These are phyloP conservation scores for Amaurobius ferox DNA, from an alignment of 2,888 invertebrate species.

Conservation along the genomic window DNA sequence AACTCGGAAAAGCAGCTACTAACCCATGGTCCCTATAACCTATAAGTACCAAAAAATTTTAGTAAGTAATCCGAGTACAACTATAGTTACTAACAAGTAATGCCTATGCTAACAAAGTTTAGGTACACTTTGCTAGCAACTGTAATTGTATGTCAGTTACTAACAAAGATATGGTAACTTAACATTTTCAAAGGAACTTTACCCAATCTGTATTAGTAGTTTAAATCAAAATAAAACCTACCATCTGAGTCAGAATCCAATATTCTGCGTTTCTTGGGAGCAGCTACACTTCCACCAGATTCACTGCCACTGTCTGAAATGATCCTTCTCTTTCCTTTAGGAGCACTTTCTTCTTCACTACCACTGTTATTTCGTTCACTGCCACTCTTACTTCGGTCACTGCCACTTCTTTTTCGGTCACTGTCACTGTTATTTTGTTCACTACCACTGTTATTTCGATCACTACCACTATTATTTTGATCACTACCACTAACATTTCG, in stretches of 20 bases:
- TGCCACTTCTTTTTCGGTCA: constrained; percentile 25
- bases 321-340: constrained; percentile 22
- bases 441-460: neutral
- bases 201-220: too few relatives aligned
- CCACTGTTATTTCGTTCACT: constrained; percentile 15
- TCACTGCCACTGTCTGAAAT: constrained; percentile 64
- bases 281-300: constrained; percentile 26
- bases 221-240: neutral
- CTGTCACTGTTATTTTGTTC: constrained; percentile 18
- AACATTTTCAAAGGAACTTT: too few relatives aligned
- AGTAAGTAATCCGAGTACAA: too few relatives aligned
- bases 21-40: too few relatives aligned
- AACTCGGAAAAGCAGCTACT: too few relatives aligned
- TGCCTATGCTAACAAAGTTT: too few relatives aligned
- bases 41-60: too few relatives aligned
- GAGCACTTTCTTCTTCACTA: constrained; percentile 26
- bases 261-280: constrained; percentile 32
- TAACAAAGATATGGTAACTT: too few relatives aligned
- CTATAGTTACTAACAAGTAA: too few relatives aligned
- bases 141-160: too few relatives aligned
- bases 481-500: constrained; percentile 48
- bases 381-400: constrained; percentile 29
- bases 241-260: constrained; percentile 58
- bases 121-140: too few relatives aligned
- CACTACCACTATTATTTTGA: constrained; percentile 9